Percentiles rank a stretch among this genome's conserved stretches.
Evolutionary conservation across 2,797 vertebrate genomes (phyloP).

Genomic region (Enteromius mattozi): DNA sequence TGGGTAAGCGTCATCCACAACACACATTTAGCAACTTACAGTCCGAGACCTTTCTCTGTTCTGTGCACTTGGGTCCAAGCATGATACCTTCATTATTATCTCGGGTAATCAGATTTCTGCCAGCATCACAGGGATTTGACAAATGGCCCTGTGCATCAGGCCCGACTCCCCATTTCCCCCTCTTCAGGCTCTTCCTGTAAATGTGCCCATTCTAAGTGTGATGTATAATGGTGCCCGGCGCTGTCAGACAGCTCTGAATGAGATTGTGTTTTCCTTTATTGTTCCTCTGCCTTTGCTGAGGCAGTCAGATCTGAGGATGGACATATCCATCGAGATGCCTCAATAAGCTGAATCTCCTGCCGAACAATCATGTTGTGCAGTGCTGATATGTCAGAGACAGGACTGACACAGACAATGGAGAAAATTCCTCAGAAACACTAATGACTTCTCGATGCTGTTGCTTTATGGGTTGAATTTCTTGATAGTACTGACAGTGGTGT

Average conservation of each 20-base stretch:
- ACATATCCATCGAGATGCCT: conserved; percentile 42
- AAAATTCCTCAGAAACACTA: conserved; percentile 9
- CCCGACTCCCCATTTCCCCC: conserved; percentile 59
- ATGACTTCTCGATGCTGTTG: conserved; percentile 14
- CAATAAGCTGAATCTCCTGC: conserved; percentile 31
- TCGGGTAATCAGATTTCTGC: conserved; percentile 57
- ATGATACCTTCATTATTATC: conserved; percentile 60
- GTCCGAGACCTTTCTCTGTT: conserved; percentile 31
- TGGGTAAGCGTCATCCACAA: background rate
- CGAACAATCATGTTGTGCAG: conserved; percentile 25
- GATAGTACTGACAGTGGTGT: background rate
- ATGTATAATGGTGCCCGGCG: conserved; percentile 56
- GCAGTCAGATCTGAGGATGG: conserved; percentile 44
- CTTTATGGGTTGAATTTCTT: background rate
- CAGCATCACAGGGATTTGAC: conserved; percentile 57
- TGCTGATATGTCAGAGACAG: conserved; percentile 15
- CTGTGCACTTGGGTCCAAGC: conserved; percentile 36
- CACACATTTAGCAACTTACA: conserved; percentile 25
- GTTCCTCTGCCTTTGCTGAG: conserved; percentile 42
- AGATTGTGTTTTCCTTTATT: conserved; percentile 56
- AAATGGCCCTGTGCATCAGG: conserved; percentile 59
- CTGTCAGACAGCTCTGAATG: conserved; percentile 49
- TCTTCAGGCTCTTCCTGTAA: conserved; percentile 58
- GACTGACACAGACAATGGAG: background rate
- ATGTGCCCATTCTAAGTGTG: conserved; percentile 60